A percentile compares a stretch with the other conserved stretches of the same genome.
These are phyloP conservation scores for Turritopsis dohrnii DNA, from an alignment of 30 jellyfish, hydroid and myxozoan genomes.

Conservation along the genomic window DNA sequence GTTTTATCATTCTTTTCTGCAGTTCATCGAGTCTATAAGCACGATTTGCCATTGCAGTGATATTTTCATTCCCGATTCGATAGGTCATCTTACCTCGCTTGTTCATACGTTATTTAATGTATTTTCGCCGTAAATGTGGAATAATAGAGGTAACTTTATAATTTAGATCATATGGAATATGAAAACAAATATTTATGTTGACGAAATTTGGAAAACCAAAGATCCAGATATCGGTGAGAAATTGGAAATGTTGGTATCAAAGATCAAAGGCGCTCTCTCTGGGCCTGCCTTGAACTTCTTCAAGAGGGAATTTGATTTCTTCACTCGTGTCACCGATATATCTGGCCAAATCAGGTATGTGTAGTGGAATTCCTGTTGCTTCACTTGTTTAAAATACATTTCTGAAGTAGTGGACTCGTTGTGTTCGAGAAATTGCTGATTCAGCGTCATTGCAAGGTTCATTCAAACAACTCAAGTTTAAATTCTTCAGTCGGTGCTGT, in stretches of 20 bases:
- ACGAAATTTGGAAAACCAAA: conserved; percentile 71
- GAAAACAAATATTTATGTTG: conserved; percentile 85
- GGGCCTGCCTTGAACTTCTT: conserved; percentile 79
- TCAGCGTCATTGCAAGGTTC: too few species aligned
- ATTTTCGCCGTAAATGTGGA: not conserved
- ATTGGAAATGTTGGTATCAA: conserved; percentile 70
- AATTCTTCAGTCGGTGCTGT: too few species aligned
- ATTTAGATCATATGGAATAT: conserved; percentile 90
- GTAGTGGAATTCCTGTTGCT: not conserved
- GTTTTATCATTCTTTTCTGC: too few species aligned
- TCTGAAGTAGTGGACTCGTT: too few species aligned
- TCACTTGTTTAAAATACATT: too few species aligned
- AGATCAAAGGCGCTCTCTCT: conserved; percentile 54
- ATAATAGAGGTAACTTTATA: not conserved
- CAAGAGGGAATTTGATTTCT: conserved; percentile 90
- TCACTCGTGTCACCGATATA: conserved; percentile 74
- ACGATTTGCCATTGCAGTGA: too few species aligned
- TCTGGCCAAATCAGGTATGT: conserved; percentile 96
- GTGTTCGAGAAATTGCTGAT: too few species aligned
- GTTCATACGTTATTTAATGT: not conserved
- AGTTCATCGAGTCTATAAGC: too few species aligned
- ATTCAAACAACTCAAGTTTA: too few species aligned
- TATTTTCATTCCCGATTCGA: too few species aligned
- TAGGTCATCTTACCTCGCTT: too few species aligned
- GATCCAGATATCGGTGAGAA: conserved; percentile 91